Base-by-base conservation (phyloP, 2,797 vertebrate genomes). In the Psittacula echo region DNA sequence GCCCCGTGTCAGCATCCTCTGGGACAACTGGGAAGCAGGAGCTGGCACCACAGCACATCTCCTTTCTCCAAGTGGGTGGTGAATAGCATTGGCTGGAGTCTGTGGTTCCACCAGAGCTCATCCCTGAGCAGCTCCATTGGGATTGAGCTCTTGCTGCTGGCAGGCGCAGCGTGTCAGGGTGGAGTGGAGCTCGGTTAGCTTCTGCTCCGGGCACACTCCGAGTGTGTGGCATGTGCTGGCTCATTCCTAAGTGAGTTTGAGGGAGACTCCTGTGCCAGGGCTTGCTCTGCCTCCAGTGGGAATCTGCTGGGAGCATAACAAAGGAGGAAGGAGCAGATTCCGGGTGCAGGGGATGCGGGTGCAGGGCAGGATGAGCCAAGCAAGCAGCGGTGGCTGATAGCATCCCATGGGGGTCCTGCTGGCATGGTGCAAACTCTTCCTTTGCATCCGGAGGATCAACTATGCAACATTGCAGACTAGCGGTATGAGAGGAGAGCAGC, bases 1-100 rank as follows among this genome's bases (percentile, higher is more conserved):
- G 0, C 7, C 24, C 41, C 0, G 0, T 26, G 29, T 3, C n/a
- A 0, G 0, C 30, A 14, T 2, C 29, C 50, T 1, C n/a, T 5
- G 37, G 54, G 27, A 5, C 3, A 2, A 16, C 37, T 7, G 67
- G 44, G 67, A 42, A 86, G 56, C 5, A 3, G 42, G 34, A 74
- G 47, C 18, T 2, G 5, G 27, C 87, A 7, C 60, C 1, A 8
- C 34, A 12, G 53, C 73, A 4, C 3, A 0, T 22, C 58, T 5
- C 0, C 2, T 11, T 1, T 47, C 71, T 16, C 47, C 47, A 7
- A 6, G 44, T 3, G 5, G 22, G 34, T 23, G 30, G 54, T 1
- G 4, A 21, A 32, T 24, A 22, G 17, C 6, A 15, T 47, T 1
- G 8, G 8, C 21, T 9, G 41, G 47, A 21, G 34, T 4, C 30